Percentiles rank a stretch among this genome's conserved stretches.
These are phyloP conservation scores for Microdon myrmicae DNA, from an alignment of 2,888 invertebrate genomes.

Conservation along the genomic window DNA sequence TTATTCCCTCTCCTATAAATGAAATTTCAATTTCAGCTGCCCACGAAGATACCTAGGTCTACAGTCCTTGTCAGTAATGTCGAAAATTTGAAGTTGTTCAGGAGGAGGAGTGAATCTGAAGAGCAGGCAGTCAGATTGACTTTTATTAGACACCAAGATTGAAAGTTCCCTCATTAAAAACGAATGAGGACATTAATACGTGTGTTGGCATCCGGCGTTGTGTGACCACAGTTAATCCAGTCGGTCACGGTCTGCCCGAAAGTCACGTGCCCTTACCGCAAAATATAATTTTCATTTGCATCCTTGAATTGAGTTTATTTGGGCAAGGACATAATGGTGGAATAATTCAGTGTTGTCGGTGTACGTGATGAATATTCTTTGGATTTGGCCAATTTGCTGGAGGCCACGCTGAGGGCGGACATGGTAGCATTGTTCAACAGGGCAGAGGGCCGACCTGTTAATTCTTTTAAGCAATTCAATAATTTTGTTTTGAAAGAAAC, in stretches of 20 bases:
- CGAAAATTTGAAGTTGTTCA: slow-evolving; percentile 42
- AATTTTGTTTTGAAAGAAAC: no score
- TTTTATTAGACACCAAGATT: slow-evolving; percentile 41
- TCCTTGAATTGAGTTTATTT: slow-evolving; percentile 23
- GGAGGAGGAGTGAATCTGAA: not conserved
- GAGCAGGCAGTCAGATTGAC: slow-evolving; percentile 11
- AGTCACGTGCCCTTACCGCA: slow-evolving; percentile 50
- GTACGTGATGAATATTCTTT: slow-evolving; percentile 12
- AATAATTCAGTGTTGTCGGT: slow-evolving; percentile 30
- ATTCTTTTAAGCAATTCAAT: no score
- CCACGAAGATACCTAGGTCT: not conserved
- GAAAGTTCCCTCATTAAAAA: slow-evolving; percentile 50
- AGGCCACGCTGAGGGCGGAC: slow-evolving; percentile 3
- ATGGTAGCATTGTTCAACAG: slow-evolving; percentile 8
- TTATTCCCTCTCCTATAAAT: slow-evolving; percentile 17
- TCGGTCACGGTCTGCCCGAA: slow-evolving; percentile 18
- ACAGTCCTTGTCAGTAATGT: no score
- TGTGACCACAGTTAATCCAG: slow-evolving; percentile 25
- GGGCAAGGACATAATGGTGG: slow-evolving; percentile 32
- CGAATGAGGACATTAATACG: slow-evolving; percentile 21
- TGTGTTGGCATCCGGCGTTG: not conserved
- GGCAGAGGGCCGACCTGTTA: no score
- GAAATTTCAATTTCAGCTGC: slow-evolving; percentile 38
- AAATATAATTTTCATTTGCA: slow-evolving; percentile 43
- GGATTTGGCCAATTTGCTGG: slow-evolving; percentile 44